These are phyloP conservation scores for Siniperca chuatsi DNA, from an alignment of 2,113 vertebrate genomes.

Conservation along the genomic window DNA sequence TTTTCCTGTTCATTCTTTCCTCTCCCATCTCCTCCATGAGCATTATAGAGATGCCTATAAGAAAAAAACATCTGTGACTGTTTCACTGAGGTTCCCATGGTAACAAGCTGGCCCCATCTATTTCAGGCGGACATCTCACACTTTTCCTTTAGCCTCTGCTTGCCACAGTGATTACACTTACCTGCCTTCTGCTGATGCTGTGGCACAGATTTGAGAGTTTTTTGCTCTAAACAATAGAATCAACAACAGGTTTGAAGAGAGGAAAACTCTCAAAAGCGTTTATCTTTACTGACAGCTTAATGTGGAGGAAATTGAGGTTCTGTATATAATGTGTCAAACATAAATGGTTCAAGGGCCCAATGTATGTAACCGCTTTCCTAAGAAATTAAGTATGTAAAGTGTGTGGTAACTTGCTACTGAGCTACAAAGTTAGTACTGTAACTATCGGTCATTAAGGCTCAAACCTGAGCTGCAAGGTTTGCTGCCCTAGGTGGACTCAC, in stretches of 20 bases:
- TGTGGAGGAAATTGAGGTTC: not conserved
- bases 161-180: conserved; percentile 71
- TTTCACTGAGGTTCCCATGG: conserved; percentile 78
- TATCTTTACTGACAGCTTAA: conserved; percentile 10
- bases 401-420: not conserved
- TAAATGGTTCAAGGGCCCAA: not conserved
- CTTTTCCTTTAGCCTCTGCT: conserved; percentile 65
- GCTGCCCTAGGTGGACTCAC: conserved; percentile 8
- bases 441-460: conserved; percentile 1
- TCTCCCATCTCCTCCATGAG: conserved; percentile 25
- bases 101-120: conserved; percentile 79
- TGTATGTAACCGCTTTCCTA: not conserved
- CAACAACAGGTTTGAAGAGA: conserved; percentile 29
- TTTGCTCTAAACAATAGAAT: conserved; percentile 33
- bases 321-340: not conserved
- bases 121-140: conserved; percentile 73
- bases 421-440: not conserved
- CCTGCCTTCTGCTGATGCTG: conserved; percentile 58
- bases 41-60: conserved; percentile 49
- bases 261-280: conserved; percentile 14
- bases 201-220: conserved; percentile 42
- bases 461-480: conserved; percentile 16
- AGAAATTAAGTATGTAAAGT: not conserved
- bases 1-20: not conserved
- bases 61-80: conserved; percentile 55